Evolutionary conservation across 2,113 vertebrate genomes (phyloP).

Genomic region (Ardeotis arabs): DNA sequence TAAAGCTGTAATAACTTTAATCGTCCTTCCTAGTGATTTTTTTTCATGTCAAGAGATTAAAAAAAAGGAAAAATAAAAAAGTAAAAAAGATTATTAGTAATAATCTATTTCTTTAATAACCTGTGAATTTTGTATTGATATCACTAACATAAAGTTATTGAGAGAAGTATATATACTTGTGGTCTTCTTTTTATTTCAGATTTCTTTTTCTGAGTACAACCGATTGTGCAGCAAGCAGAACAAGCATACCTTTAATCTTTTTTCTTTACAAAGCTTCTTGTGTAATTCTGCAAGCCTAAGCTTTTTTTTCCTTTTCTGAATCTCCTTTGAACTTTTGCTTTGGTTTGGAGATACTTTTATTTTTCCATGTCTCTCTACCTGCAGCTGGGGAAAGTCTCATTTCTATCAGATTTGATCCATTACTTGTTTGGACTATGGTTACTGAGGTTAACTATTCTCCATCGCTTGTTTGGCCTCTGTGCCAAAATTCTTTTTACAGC

Average conservation of each 20-base stretch:
- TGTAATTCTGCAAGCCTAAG: background rate
- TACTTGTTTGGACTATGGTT: background rate
- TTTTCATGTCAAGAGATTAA: background rate
- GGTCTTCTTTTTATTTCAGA: background rate
- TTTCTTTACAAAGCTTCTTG: background rate
- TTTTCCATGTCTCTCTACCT: background rate
- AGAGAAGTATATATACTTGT: background rate
- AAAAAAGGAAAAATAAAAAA: background rate
- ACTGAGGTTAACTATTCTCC: background rate
- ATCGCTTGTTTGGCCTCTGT: background rate
- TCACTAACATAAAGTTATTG: background rate
- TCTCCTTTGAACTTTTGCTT: background rate
- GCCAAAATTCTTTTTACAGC: background rate
- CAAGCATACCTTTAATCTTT: background rate
- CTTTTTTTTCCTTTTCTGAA: background rate
- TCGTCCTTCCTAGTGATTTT: background rate
- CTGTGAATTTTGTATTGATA: background rate
- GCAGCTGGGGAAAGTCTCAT: background rate
- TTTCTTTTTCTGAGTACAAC: background rate
- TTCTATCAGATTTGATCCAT: background rate
- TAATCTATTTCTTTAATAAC: background rate
- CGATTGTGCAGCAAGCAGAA: background rate
- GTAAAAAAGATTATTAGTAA: background rate
- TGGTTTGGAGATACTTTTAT: background rate
- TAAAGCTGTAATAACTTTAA: background rate